Conservation (phyloP, 1,140 invertebrate species). For the Delia radicum region DNA sequence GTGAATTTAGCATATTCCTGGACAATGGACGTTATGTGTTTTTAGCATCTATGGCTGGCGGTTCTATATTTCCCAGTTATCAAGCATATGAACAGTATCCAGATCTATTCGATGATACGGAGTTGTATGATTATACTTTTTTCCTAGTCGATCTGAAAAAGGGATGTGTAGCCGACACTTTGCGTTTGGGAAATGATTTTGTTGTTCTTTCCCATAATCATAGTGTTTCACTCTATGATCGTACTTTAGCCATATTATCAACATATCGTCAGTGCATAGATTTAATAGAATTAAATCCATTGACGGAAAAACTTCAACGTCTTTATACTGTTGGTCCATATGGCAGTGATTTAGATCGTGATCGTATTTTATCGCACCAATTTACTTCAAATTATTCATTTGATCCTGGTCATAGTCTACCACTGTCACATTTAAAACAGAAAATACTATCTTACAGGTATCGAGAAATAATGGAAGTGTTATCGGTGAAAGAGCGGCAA, state of each 20-base stretch:
- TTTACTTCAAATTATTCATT: not conserved
- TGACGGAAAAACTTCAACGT: constrained; percentile 79
- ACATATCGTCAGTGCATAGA: constrained; percentile 97
- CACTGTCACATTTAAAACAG: constrained; percentile 46
- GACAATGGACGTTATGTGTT: constrained; percentile 90
- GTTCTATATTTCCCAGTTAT: not conserved
- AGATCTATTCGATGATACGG: constrained; percentile 68
- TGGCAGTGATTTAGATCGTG: not conserved
- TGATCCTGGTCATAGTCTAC: constrained; percentile 18
- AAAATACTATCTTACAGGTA: constrained; percentile 41
- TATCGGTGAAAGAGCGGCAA: constrained; percentile 4
- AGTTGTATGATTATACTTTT: constrained; percentile 87
- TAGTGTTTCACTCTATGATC: constrained; percentile 90
- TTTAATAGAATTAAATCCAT: constrained; percentile 77
- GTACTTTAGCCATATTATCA: constrained; percentile 88
- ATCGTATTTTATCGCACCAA: constrained; percentile 7
- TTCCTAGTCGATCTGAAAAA: constrained; percentile 82
- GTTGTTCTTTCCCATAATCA: constrained; percentile 96
- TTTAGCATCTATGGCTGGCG: constrained; percentile 74
- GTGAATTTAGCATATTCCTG: constrained; percentile 95
- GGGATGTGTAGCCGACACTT: constrained; percentile 79
- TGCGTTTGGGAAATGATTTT: constrained; percentile 87
- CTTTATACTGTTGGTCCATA: constrained; percentile 28
- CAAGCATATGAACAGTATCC: constrained; percentile 78
- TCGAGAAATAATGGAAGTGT: constrained; percentile 22